Evolutionary conservation across 2,797 vertebrate genomes (phyloP).

Genomic region (Malurus splendens): DNA sequence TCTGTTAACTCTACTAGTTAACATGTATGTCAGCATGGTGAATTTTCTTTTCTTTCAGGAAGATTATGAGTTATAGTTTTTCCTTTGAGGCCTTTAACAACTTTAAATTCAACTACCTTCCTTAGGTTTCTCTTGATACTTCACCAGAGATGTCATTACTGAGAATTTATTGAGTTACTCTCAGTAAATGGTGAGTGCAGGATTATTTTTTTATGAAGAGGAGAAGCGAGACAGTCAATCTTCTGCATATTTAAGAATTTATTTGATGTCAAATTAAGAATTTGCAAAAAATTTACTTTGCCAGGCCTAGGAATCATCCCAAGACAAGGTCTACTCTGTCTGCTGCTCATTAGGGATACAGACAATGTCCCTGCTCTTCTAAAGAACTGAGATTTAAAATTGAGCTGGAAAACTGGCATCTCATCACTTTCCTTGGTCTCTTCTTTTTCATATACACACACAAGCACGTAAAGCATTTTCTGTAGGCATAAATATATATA

Average conservation of each 20-base stretch:
- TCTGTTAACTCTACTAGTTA: background rate
- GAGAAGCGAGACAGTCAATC: background rate
- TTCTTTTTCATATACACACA: background rate
- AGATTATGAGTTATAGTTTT: constrained; percentile 15
- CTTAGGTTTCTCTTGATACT: constrained; percentile 33
- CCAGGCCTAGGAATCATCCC: background rate
- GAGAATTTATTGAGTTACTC: constrained; percentile 13
- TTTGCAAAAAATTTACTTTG: background rate
- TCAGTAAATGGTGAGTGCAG: background rate
- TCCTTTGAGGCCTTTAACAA: constrained; percentile 25
- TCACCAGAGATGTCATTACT: constrained; percentile 39
- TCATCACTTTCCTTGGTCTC: background rate
- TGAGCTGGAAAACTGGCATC: background rate
- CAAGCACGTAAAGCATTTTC: background rate
- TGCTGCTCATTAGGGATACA: background rate
- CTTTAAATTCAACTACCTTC: background rate
- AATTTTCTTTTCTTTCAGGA: background rate
- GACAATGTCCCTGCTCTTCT: background rate
- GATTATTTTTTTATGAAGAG: background rate
- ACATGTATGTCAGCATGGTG: background rate
- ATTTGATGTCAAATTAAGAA: constrained; percentile 28
- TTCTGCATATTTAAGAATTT: constrained; percentile 34
- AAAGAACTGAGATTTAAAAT: background rate
- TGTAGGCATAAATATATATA: background rate
- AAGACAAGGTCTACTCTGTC: background rate